Evolutionary conservation across 1,140 invertebrate species (phyloP).

Genomic region (Tenebrio molitor): DNA sequence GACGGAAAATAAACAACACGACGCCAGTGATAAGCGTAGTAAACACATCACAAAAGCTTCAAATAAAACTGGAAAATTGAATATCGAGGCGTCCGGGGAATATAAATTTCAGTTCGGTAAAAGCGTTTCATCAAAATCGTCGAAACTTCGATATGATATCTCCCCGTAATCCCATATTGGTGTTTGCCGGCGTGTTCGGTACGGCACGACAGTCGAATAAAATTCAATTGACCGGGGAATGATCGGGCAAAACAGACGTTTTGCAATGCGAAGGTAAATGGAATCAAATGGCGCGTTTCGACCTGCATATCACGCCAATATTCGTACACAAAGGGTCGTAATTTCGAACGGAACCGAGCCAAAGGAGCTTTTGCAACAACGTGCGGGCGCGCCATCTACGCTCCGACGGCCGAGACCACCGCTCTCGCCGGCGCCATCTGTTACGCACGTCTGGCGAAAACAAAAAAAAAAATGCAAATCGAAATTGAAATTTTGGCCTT

Average conservation of each 20-base stretch:
- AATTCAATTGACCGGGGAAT: constrained; percentile 40
- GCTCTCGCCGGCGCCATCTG: too few species aligned
- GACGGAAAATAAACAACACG: constrained; percentile 1
- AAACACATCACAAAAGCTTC: constrained; percentile 39
- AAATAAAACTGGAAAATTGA: constrained; percentile 42
- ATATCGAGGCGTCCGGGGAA: constrained; percentile 37
- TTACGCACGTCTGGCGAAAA: too few species aligned
- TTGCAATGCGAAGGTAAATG: constrained; percentile 27
- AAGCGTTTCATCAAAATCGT: constrained; percentile 46
- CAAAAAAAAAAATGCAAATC: too few species aligned
- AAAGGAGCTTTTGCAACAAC: too few species aligned
- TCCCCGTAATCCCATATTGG: constrained; percentile 34
- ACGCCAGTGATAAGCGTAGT: constrained; percentile 21
- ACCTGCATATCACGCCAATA: too few species aligned
- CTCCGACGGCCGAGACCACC: too few species aligned
- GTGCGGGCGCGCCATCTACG: too few species aligned
- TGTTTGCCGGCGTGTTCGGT: constrained; percentile 27
- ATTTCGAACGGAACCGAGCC: too few species aligned
- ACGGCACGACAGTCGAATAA: constrained; percentile 29
- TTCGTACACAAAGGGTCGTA: too few species aligned
- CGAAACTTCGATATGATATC: constrained; percentile 35
- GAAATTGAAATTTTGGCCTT: too few species aligned
- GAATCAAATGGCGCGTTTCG: constrained; percentile 33
- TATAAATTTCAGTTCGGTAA: constrained; percentile 46
- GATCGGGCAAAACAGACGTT: constrained; percentile 30